Evolutionary conservation across 2,797 vertebrate species (phyloP).

Genomic region (Leontocebus nigricollis): DNA sequence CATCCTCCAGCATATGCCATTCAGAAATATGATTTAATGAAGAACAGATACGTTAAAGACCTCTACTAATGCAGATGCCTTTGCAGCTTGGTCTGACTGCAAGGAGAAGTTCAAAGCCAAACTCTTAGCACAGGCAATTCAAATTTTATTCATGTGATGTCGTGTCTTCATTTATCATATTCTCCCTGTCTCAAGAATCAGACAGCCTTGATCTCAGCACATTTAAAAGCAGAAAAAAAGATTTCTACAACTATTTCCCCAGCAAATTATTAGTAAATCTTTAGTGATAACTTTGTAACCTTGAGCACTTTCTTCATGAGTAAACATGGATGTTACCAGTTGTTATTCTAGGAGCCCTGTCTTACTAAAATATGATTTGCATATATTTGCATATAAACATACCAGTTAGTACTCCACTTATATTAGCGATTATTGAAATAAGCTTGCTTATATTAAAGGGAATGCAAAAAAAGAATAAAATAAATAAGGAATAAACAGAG

Average conservation of each 20-base stretch:
- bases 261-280: constrained; percentile 41
- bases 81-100: background rate
- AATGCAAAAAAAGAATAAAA: background rate
- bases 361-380: constrained; percentile 21
- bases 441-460: constrained; percentile 42
- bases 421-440: constrained; percentile 39
- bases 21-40: constrained; percentile 64
- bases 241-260: constrained; percentile 38
- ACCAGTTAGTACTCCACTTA: background rate
- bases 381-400: constrained; percentile 51
- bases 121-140: constrained; percentile 45
- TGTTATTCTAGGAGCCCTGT: background rate
- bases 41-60: constrained; percentile 16
- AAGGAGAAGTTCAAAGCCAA: constrained; percentile 27
- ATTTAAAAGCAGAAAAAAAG: constrained; percentile 37
- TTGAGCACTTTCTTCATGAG: constrained; percentile 34
- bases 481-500: background rate
- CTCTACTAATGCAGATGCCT: background rate
- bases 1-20: constrained; percentile 57
- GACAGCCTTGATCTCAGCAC: constrained; percentile 31
- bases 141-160: constrained; percentile 43
- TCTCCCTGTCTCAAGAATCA: constrained; percentile 32
- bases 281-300: constrained; percentile 34
- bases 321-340: constrained; percentile 27
- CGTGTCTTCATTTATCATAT: constrained; percentile 57